Evolutionary conservation across 2,113 vertebrate genomes (phyloP).

Genomic region (Siniperca knerii): DNA sequence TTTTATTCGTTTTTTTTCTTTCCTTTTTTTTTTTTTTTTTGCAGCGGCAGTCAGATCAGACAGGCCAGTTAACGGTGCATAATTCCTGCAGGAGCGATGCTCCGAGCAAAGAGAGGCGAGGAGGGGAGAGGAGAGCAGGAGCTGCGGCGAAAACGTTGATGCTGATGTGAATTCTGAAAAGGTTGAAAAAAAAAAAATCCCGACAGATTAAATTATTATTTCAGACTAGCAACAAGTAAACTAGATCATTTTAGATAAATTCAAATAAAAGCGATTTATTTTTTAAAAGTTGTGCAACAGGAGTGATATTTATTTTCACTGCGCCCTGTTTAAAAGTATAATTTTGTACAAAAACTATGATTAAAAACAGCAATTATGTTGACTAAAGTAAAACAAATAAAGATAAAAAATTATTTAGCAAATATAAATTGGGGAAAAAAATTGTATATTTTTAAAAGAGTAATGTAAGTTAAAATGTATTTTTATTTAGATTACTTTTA

Average conservation of each 20-base stretch:
- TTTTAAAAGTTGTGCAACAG: background rate
- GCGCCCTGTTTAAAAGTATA: background rate
- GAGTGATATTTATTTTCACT: background rate
- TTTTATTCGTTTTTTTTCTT: conserved; percentile 36
- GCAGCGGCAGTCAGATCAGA: conserved; percentile 88
- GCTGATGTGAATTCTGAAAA: background rate
- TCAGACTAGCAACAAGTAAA: background rate
- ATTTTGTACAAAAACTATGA: background rate
- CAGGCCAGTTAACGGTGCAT: conserved; percentile 87
- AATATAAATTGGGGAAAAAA: background rate
- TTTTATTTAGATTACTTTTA: background rate
- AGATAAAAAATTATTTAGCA: background rate
- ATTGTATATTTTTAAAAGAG: background rate
- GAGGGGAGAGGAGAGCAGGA: background rate
- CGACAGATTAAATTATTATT: background rate
- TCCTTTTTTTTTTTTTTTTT: conserved; percentile 28
- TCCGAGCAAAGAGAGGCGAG: conserved; percentile 24
- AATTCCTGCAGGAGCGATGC: conserved; percentile 77
- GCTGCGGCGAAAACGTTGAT: background rate
- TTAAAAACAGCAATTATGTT: background rate
- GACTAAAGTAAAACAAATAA: background rate
- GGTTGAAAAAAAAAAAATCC: no score
- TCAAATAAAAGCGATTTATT: background rate
- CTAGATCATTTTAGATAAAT: background rate
- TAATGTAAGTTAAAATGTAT: background rate